Evolutionary conservation across 2,113 vertebrate genomes (phyloP).

Genomic region (Heliornis fulica): DNA sequence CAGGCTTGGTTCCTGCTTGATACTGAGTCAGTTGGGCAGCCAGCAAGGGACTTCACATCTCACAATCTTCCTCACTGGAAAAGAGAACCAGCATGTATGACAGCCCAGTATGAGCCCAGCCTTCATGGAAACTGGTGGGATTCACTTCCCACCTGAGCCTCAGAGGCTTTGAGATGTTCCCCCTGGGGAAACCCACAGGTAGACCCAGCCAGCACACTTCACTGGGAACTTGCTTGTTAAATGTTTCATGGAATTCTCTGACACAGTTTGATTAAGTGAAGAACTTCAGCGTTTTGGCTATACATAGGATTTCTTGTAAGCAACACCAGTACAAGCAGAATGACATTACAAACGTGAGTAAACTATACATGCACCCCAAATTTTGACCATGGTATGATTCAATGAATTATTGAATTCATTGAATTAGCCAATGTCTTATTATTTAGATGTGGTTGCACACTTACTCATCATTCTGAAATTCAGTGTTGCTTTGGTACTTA

Average conservation of each 20-base stretch:
- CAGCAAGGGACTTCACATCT: not conserved
- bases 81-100: accelerated
- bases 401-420: no score
- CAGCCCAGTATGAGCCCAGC: not conserved
- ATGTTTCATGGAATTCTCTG: not conserved
- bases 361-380: not conserved
- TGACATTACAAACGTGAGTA: constrained; percentile 9
- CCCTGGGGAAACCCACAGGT: not conserved
- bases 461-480: not conserved
- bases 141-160: not conserved
- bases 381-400: not conserved
- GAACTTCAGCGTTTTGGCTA: not conserved
- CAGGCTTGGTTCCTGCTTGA: accelerated
- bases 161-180: not conserved
- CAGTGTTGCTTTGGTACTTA: not conserved
- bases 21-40: not conserved
- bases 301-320: not conserved
- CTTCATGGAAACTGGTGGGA: not conserved
- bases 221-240: not conserved
- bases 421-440: not conserved
- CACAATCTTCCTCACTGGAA: not conserved
- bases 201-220: not conserved
- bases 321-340: not conserved
- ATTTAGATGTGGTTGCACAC: not conserved
- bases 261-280: not conserved